Conservation (phyloP, 2,888 invertebrate species). For the Oscheius myriophilus region DNA sequence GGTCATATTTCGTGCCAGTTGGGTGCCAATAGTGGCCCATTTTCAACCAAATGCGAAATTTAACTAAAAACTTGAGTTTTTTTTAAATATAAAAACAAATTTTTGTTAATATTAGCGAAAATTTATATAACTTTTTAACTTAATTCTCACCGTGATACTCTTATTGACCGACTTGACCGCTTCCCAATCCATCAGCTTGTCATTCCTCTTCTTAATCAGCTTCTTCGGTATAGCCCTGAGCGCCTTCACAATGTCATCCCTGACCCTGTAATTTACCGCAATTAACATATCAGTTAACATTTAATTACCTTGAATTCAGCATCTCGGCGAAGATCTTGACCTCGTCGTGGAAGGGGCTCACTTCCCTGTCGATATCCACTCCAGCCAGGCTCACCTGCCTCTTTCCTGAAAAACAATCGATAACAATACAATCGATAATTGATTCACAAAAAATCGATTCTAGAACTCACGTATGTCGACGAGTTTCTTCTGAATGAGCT, state of each 20-base stretch:
- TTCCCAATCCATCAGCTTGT: conserved; percentile 67
- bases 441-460: too few relatives aligned
- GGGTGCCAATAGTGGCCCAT: too few relatives aligned
- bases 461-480: conserved; percentile 47
- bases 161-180: conserved; percentile 46
- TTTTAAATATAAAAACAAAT: too few relatives aligned
- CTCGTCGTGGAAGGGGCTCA: conserved; percentile 40
- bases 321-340: conserved; percentile 37
- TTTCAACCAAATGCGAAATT: too few relatives aligned
- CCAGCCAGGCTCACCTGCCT: conserved; percentile 34
- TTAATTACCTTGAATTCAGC: conserved; percentile 18
- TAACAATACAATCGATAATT: neutral
- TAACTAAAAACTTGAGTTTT: too few relatives aligned
- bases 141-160: conserved; percentile 15
- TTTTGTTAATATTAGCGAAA: too few relatives aligned
- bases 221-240: conserved; percentile 54
- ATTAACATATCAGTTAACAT: neutral
- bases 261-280: conserved; percentile 39
- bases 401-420: conserved; percentile 31
- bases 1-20: too few relatives aligned
- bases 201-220: conserved; percentile 64
- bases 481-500: conserved; percentile 42
- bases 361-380: conserved; percentile 37
- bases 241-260: conserved; percentile 53
- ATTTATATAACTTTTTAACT: too few relatives aligned